Percentiles rank a stretch among this genome's conserved stretches.
phyloP scores from a whole-genome alignment of 2,113 vertebrate species.

The Forbesichthys papilliferus region DNA sequence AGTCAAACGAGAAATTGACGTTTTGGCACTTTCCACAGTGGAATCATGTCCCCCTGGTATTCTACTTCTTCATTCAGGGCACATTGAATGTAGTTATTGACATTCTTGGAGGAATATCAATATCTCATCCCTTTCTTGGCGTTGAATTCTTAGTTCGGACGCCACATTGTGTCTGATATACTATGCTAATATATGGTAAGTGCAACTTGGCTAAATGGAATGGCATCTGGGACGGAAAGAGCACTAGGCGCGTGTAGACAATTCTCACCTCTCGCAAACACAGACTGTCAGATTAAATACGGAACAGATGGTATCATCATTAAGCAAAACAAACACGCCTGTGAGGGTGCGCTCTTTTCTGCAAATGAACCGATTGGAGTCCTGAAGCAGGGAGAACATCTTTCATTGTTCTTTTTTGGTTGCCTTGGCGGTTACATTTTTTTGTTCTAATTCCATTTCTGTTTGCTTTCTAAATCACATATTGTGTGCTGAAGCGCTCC shows the following conservation, averaged over 20 bases:
- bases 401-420: constrained; percentile 12
- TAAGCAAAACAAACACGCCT: constrained; percentile 58
- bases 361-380: constrained; percentile 28
- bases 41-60: constrained; percentile 3
- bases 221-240: constrained; percentile 44
- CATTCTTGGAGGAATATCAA: constrained; percentile 29
- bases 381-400: constrained; percentile 1
- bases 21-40: constrained; percentile 5
- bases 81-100: not conserved
- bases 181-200: constrained; percentile 22
- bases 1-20: constrained; percentile 20
- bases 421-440: not conserved
- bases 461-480: too few relatives aligned
- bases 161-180: constrained; percentile 9
- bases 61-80: constrained; percentile 9
- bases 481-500: too few relatives aligned
- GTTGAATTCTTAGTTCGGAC: constrained; percentile 33
- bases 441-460: not conserved
- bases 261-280: constrained; percentile 48
- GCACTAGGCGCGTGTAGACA: constrained; percentile 21
- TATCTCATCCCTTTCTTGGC: constrained; percentile 42
- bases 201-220: constrained; percentile 48
- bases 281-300: constrained; percentile 46
- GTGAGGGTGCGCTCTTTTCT: constrained; percentile 13
- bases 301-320: constrained; percentile 58